A percentile compares a stretch with the other conserved stretches of the same genome.
Evolutionary conservation across 2,888 invertebrate species (phyloP).

Genomic region (Ganaspis brasiliensis): DNA sequence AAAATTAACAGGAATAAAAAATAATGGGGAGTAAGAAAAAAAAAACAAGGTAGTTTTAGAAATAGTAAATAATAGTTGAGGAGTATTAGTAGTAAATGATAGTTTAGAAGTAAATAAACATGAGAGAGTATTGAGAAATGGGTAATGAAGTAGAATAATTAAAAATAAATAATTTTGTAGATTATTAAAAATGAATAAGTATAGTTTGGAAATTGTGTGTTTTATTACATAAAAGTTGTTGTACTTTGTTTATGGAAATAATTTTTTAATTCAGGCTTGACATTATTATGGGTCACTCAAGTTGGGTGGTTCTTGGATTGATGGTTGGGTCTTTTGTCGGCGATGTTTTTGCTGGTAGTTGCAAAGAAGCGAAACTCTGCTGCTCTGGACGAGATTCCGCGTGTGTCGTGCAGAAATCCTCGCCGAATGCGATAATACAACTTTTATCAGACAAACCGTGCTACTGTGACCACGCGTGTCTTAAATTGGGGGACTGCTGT

Average conservation of each 20-base stretch:
- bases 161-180: no score
- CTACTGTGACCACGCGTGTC: slow-evolving; percentile 95
- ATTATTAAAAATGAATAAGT: no score
- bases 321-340: slow-evolving; percentile 47
- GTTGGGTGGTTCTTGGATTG: slow-evolving; percentile 30
- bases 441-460: slow-evolving; percentile 93
- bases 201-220: no score
- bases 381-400: slow-evolving; percentile 94
- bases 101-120: no score
- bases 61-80: no score
- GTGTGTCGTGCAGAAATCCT: slow-evolving; percentile 94
- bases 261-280: not conserved
- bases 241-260: not conserved
- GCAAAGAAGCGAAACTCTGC: slow-evolving; percentile 90
- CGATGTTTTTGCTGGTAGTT: slow-evolving; percentile 85
- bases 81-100: no score
- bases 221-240: no score
- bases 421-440: slow-evolving; percentile 91
- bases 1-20: no score
- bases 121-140: no score
- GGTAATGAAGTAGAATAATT: no score
- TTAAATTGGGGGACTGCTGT: slow-evolving; percentile 94
- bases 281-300: slow-evolving; percentile 16
- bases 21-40: no score
- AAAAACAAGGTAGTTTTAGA: no score